Evolutionary conservation across 2,888 invertebrate species (phyloP), one percentile per base, ranked within the genome.

Genomic region (Drosophila buzzatii): DNA sequence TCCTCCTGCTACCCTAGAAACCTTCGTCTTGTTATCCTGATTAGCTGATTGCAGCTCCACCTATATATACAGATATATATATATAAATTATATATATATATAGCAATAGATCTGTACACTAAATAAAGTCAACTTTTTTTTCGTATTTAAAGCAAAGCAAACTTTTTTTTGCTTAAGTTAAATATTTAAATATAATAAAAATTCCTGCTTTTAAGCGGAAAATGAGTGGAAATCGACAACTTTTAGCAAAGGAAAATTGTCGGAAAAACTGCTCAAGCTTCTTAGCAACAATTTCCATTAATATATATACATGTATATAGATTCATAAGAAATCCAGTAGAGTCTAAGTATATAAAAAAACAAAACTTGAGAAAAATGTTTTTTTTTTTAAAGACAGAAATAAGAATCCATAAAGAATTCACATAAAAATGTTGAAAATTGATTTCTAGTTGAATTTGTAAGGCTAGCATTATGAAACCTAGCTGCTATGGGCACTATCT

Each of bases 101-200:
- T 53, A 63, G 31, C 49, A 41, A 35, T 10, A 23, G 41, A 53
- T 53, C 14, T 33, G 20, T 41, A 67, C 23, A 67, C 44, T 27
- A 52, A 69, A 69, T 69, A 68, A 68, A 69, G 39, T 33, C n/a
- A 57, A 44, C 31, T 57, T 58, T 67, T 67, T 65, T 67, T 41
- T 52, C 31, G 53, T 52, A 16, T 31, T 8, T 58, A 31, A 39
- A 51, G 4, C 37, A 16, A 45, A 35, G 18, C 57, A 14, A 18
- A 45, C 3, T 14, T 23, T 20, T 45, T 7, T 20, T 45, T 7
- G 12, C 20, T 5, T 14, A 14, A 45, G 23, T 14, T 49, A n/a
- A n/a, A 49, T 49, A 49, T 49, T n/a, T 6, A 47, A 4, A 27
- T 4, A 33, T 49, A 27, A 0, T 31, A 4, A 27, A 9, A 31